phyloP scores from a whole-genome alignment of 2,888 invertebrate genomes.

The Leptothorax acervorum region DNA sequence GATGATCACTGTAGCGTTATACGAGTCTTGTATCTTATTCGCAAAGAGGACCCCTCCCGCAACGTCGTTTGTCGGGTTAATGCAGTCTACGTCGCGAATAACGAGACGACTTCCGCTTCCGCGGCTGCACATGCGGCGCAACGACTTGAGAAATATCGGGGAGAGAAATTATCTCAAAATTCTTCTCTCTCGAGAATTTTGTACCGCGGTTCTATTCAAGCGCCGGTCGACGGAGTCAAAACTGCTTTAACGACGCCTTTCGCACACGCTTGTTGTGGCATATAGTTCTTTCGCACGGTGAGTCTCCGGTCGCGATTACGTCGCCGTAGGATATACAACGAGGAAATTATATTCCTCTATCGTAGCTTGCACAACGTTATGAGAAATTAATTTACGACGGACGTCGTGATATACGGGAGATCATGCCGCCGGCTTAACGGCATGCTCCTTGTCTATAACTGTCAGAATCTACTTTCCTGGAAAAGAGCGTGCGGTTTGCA shows the following conservation, averaged over 20 bases:
- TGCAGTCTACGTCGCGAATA: conserved; percentile 11
- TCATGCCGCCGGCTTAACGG: neutral
- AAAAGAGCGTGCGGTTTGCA: neutral
- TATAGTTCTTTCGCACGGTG: neutral
- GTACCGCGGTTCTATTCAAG: conserved; percentile 12
- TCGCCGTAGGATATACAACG: neutral
- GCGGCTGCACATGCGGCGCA: conserved; percentile 21
- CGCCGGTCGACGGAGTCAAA: conserved; percentile 4
- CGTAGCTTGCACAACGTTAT: neutral
- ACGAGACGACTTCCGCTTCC: conserved; percentile 33
- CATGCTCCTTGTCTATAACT: neutral
- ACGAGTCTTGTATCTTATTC: neutral
- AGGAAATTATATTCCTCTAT: conserved; percentile 37
- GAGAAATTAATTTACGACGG: conserved; percentile 19
- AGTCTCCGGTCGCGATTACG: conserved; percentile 22
- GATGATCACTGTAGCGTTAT: too few relatives aligned
- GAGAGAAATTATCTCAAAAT: conserved; percentile 41
- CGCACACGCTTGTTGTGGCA: neutral
- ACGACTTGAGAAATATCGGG: conserved; percentile 38
- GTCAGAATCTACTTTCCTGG: neutral
- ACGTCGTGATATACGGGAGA: neutral
- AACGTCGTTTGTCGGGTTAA: conserved; percentile 6
- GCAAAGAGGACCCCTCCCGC: neutral
- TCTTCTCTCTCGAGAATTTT: conserved; percentile 28
- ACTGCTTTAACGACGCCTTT: conserved; percentile 34